phyloP scores from a whole-genome alignment of 2,113 vertebrate species.

The Bathybates hornii region DNA sequence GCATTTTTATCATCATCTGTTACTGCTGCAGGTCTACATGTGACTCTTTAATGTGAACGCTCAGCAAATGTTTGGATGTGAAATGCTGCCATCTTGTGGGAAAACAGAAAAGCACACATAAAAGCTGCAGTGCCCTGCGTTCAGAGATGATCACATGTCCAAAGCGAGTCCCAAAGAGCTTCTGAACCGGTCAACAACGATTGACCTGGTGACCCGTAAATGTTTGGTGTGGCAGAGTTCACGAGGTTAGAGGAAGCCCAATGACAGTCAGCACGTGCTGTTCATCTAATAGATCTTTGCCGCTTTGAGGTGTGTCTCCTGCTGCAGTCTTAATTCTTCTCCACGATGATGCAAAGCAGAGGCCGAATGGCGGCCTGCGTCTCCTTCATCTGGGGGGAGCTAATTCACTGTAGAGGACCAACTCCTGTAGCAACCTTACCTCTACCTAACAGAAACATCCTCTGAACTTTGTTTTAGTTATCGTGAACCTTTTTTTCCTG shows the following conservation, averaged over 20 bases:
- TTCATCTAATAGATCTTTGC: background rate
- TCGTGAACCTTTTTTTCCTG: background rate
- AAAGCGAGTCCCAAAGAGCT: background rate
- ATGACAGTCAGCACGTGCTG: rapidly evolving
- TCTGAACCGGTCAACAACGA: background rate
- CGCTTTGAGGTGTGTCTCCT: background rate
- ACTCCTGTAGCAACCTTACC: background rate
- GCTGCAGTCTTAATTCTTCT: background rate
- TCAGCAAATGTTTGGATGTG: background rate
- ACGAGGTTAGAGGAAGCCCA: background rate
- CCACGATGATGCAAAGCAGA: background rate
- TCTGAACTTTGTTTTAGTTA: background rate
- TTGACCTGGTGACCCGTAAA: background rate
- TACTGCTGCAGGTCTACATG: background rate
- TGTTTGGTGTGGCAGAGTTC: background rate
- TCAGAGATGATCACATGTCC: background rate
- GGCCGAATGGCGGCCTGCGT: background rate
- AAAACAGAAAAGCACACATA: background rate
- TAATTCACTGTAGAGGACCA: background rate
- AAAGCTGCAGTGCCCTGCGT: background rate
- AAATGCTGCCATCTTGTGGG: conserved; percentile 4
- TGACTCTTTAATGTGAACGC: background rate
- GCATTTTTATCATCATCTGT: background rate
- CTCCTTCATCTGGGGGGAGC: background rate
- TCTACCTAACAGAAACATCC: background rate